These are phyloP conservation scores for Falcaria lacertinaria DNA, from an alignment of 2,888 invertebrate species.

Conservation along the genomic window DNA sequence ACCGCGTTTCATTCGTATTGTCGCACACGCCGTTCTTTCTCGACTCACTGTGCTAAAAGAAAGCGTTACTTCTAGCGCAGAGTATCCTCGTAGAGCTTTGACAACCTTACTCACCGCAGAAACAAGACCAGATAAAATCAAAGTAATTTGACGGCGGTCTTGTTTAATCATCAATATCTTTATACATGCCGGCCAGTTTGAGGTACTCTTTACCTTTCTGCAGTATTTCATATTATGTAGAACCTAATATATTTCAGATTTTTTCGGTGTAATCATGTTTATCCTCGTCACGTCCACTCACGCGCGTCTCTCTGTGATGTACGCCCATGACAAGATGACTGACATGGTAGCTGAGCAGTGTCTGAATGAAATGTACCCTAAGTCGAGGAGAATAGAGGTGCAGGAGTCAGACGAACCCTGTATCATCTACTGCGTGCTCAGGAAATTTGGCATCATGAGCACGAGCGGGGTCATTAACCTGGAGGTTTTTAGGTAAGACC, in stretches of 20 bases:
- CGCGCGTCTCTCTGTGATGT: slow-evolving; percentile 65
- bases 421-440: slow-evolving; percentile 67
- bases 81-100: too few species aligned
- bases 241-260: slow-evolving; percentile 18
- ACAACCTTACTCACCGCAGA: too few species aligned
- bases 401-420: slow-evolving; percentile 67
- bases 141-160: too few species aligned
- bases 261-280: slow-evolving; percentile 19
- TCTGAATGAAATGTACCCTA: slow-evolving; percentile 63
- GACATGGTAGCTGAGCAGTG: slow-evolving; percentile 60
- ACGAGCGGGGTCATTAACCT: slow-evolving; percentile 54
- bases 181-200: too few species aligned
- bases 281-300: slow-evolving; percentile 26
- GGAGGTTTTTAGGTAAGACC: slow-evolving; percentile 54
- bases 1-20: too few species aligned
- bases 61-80: too few species aligned
- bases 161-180: too few species aligned
- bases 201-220: too few species aligned
- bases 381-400: slow-evolving; percentile 43
- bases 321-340: slow-evolving; percentile 61
- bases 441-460: slow-evolving; percentile 66
- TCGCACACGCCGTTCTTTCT: too few species aligned
- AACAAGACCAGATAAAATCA: too few species aligned
- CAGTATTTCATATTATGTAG: too few species aligned
- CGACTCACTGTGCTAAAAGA: too few species aligned